Evolutionary conservation across 2,888 invertebrate species (phyloP).

Genomic region (Cephus nigrinus): DNA sequence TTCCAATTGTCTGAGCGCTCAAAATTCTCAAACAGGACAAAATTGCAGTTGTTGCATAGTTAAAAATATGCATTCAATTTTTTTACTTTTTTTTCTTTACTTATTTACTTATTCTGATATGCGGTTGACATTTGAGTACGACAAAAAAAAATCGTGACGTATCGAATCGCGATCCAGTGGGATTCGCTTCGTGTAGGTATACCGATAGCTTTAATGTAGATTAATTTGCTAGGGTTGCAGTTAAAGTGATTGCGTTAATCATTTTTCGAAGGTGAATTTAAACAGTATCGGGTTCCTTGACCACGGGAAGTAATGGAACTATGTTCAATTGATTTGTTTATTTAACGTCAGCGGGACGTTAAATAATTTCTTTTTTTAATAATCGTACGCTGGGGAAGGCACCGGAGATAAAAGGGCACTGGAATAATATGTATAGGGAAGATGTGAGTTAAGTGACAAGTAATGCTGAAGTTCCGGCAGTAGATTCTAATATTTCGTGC

Average conservation of each 20-base stretch:
- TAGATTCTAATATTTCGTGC: not conserved
- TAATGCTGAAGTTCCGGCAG: not conserved
- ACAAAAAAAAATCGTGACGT: not conserved
- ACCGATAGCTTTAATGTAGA: not conserved
- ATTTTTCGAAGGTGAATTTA: not conserved
- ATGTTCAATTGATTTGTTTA: not conserved
- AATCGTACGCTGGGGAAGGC: not conserved
- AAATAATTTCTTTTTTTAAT: not conserved
- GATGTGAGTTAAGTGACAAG: not conserved
- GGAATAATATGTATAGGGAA: not conserved
- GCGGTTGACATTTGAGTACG: not conserved
- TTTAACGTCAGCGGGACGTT: not conserved
- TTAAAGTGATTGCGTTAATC: not conserved
- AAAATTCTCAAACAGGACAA: not conserved
- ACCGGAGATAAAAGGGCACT: not conserved
- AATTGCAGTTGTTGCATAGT: not conserved
- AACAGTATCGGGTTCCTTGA: not conserved
- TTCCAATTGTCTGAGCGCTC: not conserved
- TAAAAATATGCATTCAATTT: not conserved
- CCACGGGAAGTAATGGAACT: not conserved
- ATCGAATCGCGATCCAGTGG: not conserved
- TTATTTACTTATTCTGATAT: not conserved
- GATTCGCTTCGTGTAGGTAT: not conserved
- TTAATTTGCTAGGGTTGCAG: not conserved
- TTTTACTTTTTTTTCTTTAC: not conserved